These are phyloP conservation scores for Coptodon bakossiorum DNA, from an alignment of 2,113 vertebrate species.

Conservation along the genomic window DNA sequence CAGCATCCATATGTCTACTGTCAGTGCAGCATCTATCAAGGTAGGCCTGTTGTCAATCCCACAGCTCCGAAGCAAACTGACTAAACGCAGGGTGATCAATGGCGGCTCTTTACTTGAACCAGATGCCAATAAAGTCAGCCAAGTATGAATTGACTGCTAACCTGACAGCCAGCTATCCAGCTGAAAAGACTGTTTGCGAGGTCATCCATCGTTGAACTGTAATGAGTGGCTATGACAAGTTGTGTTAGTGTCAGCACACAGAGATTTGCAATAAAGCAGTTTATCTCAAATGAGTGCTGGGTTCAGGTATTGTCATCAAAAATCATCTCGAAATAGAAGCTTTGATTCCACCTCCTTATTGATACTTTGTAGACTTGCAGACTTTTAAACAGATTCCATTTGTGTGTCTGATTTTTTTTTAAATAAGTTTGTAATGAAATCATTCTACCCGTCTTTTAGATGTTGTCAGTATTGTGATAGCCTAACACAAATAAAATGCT, in stretches of 20 bases:
- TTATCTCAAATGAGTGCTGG: slow-evolving; percentile 1
- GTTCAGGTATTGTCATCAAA: slow-evolving; percentile 7
- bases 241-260: slow-evolving; percentile 38
- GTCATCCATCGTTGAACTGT: slow-evolving; percentile 43
- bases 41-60: slow-evolving; percentile 29
- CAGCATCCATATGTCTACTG: slow-evolving; percentile 44
- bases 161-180: slow-evolving; percentile 42
- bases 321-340: slow-evolving; percentile 12
- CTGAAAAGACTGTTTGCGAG: slow-evolving; percentile 48
- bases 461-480: neutral
- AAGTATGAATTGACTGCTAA: slow-evolving; percentile 58
- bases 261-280: slow-evolving; percentile 31
- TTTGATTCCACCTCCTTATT: neutral
- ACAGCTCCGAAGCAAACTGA: slow-evolving; percentile 15
- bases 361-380: neutral
- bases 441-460: neutral
- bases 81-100: slow-evolving; percentile 51
- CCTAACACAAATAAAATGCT: neutral
- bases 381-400: neutral
- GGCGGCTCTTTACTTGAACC: slow-evolving; percentile 44
- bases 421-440: neutral
- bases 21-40: slow-evolving; percentile 45
- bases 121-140: slow-evolving; percentile 55
- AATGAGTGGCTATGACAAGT: slow-evolving; percentile 55
- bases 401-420: accelerated